A percentile compares a stretch with the other conserved stretches of the same genome.
Evolutionary conservation across 2,113 vertebrate genomes (phyloP).

Genomic region (Microtus montanus): DNA sequence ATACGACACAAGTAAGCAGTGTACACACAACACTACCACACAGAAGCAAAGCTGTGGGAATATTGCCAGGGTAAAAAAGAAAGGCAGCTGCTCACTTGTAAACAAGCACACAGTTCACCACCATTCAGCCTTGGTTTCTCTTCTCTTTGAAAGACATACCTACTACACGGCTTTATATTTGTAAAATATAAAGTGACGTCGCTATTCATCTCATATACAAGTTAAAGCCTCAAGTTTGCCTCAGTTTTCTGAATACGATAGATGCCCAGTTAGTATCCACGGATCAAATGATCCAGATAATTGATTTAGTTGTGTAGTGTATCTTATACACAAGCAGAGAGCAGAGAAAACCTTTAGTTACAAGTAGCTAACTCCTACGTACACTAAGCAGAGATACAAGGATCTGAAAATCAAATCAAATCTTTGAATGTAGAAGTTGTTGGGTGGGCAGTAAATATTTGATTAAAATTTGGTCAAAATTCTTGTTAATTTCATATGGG

Average conservation of each 20-base stretch:
- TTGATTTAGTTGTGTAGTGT: conserved; percentile 17
- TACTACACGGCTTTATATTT: not conserved
- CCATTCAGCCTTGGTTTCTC: not conserved
- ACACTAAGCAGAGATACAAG: conserved; percentile 8
- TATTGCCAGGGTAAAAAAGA: conserved; percentile 41
- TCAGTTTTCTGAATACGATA: conserved; percentile 7
- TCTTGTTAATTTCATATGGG: conserved; percentile 12
- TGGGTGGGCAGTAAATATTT: conserved; percentile 10
- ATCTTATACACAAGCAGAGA: not conserved
- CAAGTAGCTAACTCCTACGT: not conserved
- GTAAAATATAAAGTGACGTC: not conserved
- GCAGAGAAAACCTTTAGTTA: conserved; percentile 41
- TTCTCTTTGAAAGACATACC: conserved; percentile 53
- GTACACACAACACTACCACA: not conserved
- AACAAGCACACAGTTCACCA: not conserved
- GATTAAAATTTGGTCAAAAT: conserved; percentile 26
- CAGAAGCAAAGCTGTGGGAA: not conserved
- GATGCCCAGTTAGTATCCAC: conserved; percentile 13
- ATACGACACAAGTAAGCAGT: conserved; percentile 35
- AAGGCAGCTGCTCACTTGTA: conserved; percentile 12
- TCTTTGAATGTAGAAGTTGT: conserved; percentile 19
- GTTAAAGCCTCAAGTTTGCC: conserved; percentile 28
- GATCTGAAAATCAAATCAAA: conserved; percentile 18
- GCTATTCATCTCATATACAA: not conserved
- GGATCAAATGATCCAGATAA: conserved; percentile 52